These are phyloP conservation scores for Epistrophe eligans DNA, from an alignment of 2,888 invertebrate genomes.

Conservation along the genomic window DNA sequence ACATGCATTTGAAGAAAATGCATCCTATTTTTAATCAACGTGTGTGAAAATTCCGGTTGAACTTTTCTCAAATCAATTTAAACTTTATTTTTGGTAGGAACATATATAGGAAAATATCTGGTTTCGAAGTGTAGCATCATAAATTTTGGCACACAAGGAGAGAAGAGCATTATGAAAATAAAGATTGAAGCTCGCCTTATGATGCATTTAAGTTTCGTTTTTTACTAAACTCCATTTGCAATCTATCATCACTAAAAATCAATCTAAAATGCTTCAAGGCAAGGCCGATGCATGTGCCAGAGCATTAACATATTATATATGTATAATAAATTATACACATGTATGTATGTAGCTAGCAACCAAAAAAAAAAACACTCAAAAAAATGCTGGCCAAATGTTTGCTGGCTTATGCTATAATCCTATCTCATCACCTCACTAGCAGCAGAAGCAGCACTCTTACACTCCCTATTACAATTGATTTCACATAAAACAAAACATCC, in stretches of 20 bases:
- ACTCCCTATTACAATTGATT: slow-evolving; percentile 61
- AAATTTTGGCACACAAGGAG: slow-evolving; percentile 31
- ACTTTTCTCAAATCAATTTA: slow-evolving; percentile 68
- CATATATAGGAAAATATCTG: slow-evolving; percentile 30
- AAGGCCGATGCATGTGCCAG: slow-evolving; percentile 20
- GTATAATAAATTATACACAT: background rate
- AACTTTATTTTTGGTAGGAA: slow-evolving; percentile 42
- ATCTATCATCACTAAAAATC: slow-evolving; percentile 67
- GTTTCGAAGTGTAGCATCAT: slow-evolving; percentile 55
- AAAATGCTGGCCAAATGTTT: slow-evolving; percentile 29
- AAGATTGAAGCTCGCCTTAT: background rate
- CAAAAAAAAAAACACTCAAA: background rate
- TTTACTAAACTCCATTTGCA: slow-evolving; percentile 36
- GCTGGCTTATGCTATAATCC: slow-evolving; percentile 13
- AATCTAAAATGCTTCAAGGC: slow-evolving; percentile 29
- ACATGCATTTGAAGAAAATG: background rate
- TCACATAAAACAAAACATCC: slow-evolving; percentile 63
- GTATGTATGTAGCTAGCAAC: background rate
- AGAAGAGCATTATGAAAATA: background rate
- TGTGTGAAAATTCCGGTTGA: slow-evolving; percentile 43
- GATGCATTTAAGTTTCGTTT: slow-evolving; percentile 36
- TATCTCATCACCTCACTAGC: slow-evolving; percentile 12
- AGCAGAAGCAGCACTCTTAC: background rate
- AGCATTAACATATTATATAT: slow-evolving; percentile 25
- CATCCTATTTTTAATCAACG: background rate